Percentiles rank a stretch among this genome's conserved stretches.
phyloP scores from a whole-genome alignment of 2,888 invertebrate genomes.

The Agonum fuliginosum region DNA sequence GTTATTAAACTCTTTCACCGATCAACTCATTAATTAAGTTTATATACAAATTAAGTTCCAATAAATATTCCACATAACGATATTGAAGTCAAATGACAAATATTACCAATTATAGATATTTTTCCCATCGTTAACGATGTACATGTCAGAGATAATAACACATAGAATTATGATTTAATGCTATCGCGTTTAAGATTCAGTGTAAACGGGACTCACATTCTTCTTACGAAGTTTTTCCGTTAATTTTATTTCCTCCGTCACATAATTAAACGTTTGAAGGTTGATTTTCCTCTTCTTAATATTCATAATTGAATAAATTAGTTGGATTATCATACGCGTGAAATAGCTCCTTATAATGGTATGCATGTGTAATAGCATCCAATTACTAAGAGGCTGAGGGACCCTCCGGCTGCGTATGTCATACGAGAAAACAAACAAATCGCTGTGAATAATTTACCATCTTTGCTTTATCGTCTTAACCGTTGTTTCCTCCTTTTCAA shows the following conservation, averaged over 20 bases:
- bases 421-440: constrained; percentile 44
- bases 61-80: constrained; percentile 1
- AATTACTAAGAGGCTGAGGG: constrained; percentile 2
- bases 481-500: constrained; percentile 36
- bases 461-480: constrained; percentile 42
- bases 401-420: constrained; percentile 5
- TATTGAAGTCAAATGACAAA: constrained; percentile 23
- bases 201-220: constrained; percentile 47
- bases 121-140: constrained; percentile 15
- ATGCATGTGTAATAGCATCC: constrained; percentile 47
- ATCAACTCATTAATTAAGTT: constrained; percentile 16
- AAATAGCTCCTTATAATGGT: constrained; percentile 29
- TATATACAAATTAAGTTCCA: constrained; percentile 32
- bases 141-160: constrained; percentile 25
- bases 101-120: constrained; percentile 28
- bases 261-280: constrained; percentile 33
- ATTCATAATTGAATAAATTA: constrained; percentile 53
- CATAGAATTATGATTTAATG: constrained; percentile 36
- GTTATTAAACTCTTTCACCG: constrained; percentile 8
- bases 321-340: constrained; percentile 36
- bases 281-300: constrained; percentile 6
- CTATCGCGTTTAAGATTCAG: constrained; percentile 22
- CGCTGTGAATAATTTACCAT: constrained; percentile 23
- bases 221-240: background rate
- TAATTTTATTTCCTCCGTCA: constrained; percentile 27